phyloP scores from a whole-genome alignment of 2,888 invertebrate genomes.

The Barypeithes pellucidus region DNA sequence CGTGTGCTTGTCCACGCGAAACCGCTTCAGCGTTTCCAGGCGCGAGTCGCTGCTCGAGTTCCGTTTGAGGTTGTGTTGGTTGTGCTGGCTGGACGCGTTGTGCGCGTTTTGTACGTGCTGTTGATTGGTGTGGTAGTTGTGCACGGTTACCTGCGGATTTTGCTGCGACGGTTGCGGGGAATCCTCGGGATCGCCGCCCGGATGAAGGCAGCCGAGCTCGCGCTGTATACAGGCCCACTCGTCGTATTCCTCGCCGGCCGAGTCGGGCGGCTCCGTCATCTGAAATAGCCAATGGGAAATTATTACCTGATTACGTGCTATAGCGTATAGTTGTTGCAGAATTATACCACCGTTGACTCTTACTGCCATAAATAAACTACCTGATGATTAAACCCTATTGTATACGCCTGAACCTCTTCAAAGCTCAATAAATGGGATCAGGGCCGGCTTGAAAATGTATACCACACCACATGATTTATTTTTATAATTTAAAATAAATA shows the following conservation, averaged over 20 bases:
- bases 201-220: constrained; percentile 74
- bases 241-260: constrained; percentile 72
- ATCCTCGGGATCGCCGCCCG: constrained; percentile 48
- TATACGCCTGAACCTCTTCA: too few species aligned
- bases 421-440: too few species aligned
- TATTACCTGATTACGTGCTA: too few species aligned
- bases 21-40: constrained; percentile 68
- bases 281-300: background rate
- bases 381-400: too few species aligned
- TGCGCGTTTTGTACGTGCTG: constrained; percentile 21
- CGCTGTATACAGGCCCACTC: constrained; percentile 81
- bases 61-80: constrained; percentile 59
- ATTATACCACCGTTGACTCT: too few species aligned
- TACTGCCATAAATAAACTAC: too few species aligned
- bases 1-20: constrained; percentile 69
- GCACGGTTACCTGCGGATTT: background rate
- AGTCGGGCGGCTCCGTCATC: constrained; percentile 26
- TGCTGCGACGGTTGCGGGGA: constrained; percentile 26
- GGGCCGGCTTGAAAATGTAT: too few species aligned
- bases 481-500: too few species aligned
- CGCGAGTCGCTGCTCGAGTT: constrained; percentile 67
- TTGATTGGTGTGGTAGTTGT: constrained; percentile 44
- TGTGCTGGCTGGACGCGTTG: constrained; percentile 7
- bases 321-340: too few species aligned
- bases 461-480: too few species aligned